Evolutionary conservation across 2,797 vertebrate genomes (phyloP).

Genomic region (Hylomyscus alleni): DNA sequence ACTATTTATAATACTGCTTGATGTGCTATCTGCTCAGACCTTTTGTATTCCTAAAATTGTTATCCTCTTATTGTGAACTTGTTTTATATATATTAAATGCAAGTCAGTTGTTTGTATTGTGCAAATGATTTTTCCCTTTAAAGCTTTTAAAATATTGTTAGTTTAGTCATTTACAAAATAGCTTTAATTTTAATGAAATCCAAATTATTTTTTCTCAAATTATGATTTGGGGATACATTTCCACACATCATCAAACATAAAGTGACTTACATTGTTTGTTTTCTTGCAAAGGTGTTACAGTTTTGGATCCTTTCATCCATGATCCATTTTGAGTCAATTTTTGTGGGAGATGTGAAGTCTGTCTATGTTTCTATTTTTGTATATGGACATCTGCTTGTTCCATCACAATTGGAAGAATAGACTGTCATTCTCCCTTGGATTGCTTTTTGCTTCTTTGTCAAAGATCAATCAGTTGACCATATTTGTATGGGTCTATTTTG

Average conservation of each 20-base stretch:
- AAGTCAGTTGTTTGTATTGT: not conserved
- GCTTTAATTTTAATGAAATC: not conserved
- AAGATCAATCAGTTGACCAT: constrained; percentile 23
- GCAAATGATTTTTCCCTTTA: not conserved
- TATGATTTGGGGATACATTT: not conserved
- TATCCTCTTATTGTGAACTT: not conserved
- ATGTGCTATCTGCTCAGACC: not conserved
- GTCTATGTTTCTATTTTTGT: constrained; percentile 43
- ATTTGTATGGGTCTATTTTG: not conserved
- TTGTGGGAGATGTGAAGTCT: not conserved
- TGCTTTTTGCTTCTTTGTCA: constrained; percentile 40
- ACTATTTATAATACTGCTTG: not conserved
- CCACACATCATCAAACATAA: not conserved
- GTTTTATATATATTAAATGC: not conserved
- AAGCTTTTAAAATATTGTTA: not conserved
- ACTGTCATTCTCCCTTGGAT: not conserved
- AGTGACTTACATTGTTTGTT: not conserved
- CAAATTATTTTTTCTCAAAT: not conserved
- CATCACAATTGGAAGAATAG: not conserved
- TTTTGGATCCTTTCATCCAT: not conserved
- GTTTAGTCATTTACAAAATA: not conserved
- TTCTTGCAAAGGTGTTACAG: not conserved
- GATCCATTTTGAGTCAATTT: not conserved
- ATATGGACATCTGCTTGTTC: constrained; percentile 15
- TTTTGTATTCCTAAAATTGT: not conserved